A percentile compares a stretch with the other conserved stretches of the same genome.
phyloP scores from a whole-genome alignment of 2,113 vertebrate genomes.

The Bambusicola thoracicus region DNA sequence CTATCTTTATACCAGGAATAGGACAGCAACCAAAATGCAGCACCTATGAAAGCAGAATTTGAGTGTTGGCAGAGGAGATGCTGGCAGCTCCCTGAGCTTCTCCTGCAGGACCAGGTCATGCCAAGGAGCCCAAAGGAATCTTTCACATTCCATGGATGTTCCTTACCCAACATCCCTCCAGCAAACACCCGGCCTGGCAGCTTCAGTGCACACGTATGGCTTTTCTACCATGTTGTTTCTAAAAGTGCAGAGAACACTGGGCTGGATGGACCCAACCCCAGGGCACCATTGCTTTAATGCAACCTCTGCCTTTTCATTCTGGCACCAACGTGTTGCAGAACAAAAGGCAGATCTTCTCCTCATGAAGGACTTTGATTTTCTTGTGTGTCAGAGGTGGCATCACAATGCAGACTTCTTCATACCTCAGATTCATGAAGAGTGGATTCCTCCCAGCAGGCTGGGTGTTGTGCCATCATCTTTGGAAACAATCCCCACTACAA shows the following conservation, averaged over 20 bases:
- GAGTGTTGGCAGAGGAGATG: not conserved
- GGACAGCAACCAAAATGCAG: not conserved
- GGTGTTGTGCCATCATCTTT: not conserved
- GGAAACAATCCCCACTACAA: not conserved
- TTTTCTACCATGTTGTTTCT: not conserved
- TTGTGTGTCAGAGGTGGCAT: not conserved
- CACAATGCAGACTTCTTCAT: not conserved
- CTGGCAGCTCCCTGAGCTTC: not conserved
- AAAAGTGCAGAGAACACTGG: not conserved
- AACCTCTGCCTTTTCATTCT: not conserved
- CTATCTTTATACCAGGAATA: accelerated
- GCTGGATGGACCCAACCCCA: not conserved
- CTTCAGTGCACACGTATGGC: not conserved
- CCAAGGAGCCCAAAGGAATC: not conserved
- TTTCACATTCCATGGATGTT: not conserved
- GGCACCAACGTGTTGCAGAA: not conserved
- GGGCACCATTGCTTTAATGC: not conserved
- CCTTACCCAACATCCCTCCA: not conserved
- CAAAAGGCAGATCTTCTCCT: not conserved
- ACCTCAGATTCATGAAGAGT: accelerated
- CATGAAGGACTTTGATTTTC: not conserved
- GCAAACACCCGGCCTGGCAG: not conserved
- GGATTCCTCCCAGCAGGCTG: not conserved
- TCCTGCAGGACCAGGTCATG: accelerated
- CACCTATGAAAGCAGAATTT: accelerated